These are phyloP conservation scores for Diadophis punctatus DNA, from an alignment of 2,113 vertebrate genomes.

Conservation along the genomic window DNA sequence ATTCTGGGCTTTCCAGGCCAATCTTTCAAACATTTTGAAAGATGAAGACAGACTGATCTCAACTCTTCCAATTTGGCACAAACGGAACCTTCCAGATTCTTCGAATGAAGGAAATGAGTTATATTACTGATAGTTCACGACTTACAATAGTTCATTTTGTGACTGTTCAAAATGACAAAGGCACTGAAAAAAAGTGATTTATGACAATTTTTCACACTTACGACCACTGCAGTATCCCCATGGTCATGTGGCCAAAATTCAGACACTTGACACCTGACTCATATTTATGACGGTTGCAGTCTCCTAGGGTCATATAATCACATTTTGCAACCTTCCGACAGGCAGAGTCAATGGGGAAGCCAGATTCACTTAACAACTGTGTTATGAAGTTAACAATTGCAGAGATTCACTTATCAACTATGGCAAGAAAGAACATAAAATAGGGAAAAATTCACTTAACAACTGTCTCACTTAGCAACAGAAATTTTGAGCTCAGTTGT, in stretches of 20 bases:
- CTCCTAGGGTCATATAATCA: not conserved
- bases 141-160: not conserved
- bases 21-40: not conserved
- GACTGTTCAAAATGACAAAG: not conserved
- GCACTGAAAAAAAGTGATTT: not conserved
- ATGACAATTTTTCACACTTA: not conserved
- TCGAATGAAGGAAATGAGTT: not conserved
- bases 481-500: not conserved
- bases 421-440: too few species aligned
- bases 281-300: not conserved
- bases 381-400: not conserved
- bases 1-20: not conserved
- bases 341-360: too few species aligned
- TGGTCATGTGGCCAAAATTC: not conserved
- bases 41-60: not conserved
- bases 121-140: too few species aligned
- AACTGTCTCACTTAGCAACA: not conserved
- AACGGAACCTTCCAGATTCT: not conserved
- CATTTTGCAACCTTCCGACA: not conserved
- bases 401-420: not conserved
- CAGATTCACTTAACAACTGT: not conserved
- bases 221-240: not conserved
- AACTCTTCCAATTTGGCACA: not conserved
- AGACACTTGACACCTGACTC: not conserved
- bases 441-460: too few species aligned